These are phyloP conservation scores for Suricata suricatta DNA, from an alignment of 2,113 vertebrate genomes.

Conservation along the genomic window DNA sequence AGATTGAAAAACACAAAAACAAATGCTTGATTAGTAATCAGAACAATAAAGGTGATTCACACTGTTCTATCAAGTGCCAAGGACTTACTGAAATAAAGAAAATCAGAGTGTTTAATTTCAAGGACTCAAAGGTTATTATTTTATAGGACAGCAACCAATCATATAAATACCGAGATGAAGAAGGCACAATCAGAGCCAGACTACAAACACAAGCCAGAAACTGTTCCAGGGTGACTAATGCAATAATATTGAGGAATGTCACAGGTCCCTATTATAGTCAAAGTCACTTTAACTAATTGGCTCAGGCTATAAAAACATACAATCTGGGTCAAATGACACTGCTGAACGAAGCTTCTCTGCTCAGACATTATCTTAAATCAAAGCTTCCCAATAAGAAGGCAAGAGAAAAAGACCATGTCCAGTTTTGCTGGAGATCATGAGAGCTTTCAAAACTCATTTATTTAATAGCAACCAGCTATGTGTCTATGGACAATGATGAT, in stretches of 20 bases:
- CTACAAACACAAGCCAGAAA: conserved; percentile 25
- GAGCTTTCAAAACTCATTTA: not conserved
- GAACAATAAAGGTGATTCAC: conserved; percentile 16
- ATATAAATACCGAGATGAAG: conserved; percentile 43
- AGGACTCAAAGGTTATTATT: conserved; percentile 68
- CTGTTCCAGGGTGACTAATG: conserved; percentile 40
- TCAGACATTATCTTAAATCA: conserved; percentile 74
- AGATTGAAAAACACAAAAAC: not conserved
- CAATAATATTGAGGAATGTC: conserved; percentile 49
- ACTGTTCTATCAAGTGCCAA: not conserved
- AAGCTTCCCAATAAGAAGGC: conserved; percentile 50
- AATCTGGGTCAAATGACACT: conserved; percentile 58
- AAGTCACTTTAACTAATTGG: conserved; percentile 78
- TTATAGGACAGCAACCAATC: conserved; percentile 48
- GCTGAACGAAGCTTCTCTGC: conserved; percentile 34
- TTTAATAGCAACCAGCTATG: not conserved
- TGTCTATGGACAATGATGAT: not conserved
- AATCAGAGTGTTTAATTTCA: conserved; percentile 54
- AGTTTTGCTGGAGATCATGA: not conserved
- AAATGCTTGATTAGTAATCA: conserved; percentile 14
- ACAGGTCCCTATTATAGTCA: conserved; percentile 68
- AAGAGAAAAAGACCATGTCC: not conserved
- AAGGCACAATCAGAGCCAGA: conserved; percentile 56
- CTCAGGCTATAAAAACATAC: conserved; percentile 68
- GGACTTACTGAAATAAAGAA: conserved; percentile 32